Evolutionary conservation across 92 coral and sea anemone genomes (phyloP).

Genomic region (Palythoa grandiflora): DNA sequence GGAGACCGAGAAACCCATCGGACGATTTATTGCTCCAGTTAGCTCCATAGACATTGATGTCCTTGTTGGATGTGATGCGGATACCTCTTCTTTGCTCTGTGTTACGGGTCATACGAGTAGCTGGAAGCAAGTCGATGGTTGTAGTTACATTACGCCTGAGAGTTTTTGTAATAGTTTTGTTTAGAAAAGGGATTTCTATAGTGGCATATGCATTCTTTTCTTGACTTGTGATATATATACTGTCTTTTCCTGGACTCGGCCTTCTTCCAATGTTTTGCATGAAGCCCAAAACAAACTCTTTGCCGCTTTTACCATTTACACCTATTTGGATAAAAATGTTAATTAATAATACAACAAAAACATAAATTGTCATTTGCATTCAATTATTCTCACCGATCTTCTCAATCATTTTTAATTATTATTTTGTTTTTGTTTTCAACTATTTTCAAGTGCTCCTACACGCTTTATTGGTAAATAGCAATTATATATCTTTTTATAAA

Average conservation of each 20-base stretch:
- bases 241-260: slow-evolving; percentile 45
- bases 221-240: slow-evolving; percentile 49
- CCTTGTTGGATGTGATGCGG: slow-evolving; percentile 54
- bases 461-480: no score
- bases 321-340: neutral
- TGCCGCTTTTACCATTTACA: neutral
- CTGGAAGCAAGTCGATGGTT: slow-evolving; percentile 57
- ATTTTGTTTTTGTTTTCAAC: no score
- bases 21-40: slow-evolving; percentile 63
- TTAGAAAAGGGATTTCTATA: slow-evolving; percentile 52
- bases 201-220: slow-evolving; percentile 19
- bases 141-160: slow-evolving; percentile 57
- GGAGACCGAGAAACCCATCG: slow-evolving; percentile 82
- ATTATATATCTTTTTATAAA: no score
- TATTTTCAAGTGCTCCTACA: no score
- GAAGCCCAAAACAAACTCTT: slow-evolving; percentile 24
- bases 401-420: no score
- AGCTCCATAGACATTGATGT: slow-evolving; percentile 72
- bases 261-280: neutral
- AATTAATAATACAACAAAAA: neutral
- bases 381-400: neutral
- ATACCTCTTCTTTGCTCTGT: slow-evolving; percentile 64
- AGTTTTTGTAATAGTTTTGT: slow-evolving; percentile 13
- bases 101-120: slow-evolving; percentile 60
- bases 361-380: neutral